Percentiles rank a stretch among this genome's conserved stretches.
These are phyloP conservation scores for Galerucella calmariensis DNA, from an alignment of 2,888 invertebrate species.

Conservation along the genomic window DNA sequence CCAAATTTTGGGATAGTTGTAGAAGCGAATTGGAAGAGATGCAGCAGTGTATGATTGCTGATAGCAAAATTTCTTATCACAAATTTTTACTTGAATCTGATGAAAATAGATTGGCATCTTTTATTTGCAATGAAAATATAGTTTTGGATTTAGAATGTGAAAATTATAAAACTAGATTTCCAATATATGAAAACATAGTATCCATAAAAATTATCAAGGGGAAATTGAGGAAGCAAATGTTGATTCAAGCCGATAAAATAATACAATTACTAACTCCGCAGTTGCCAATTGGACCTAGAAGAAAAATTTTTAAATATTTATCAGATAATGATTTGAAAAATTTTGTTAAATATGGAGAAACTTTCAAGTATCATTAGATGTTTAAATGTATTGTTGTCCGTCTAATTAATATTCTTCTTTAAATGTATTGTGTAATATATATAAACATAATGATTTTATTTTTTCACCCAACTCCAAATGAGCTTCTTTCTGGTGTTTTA, in stretches of 20 bases:
- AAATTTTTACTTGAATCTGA: conserved; percentile 7
- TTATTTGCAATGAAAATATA: not conserved
- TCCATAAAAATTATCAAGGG: not conserved
- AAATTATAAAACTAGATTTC: not conserved
- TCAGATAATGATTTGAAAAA: conserved; percentile 12
- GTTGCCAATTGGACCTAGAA: not conserved
- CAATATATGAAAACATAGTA: not conserved
- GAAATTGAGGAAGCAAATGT: not conserved
- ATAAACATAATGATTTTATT: no score
- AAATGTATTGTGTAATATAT: no score
- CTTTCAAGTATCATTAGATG: not conserved
- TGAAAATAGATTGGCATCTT: not conserved
- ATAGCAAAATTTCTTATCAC: conserved; percentile 10
- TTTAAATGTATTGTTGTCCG: not conserved
- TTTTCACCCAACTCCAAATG: no score
- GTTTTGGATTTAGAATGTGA: not conserved
- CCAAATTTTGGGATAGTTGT: conserved; percentile 8
- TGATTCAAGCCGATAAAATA: conserved; percentile 2
- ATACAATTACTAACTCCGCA: not conserved
- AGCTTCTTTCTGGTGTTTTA: no score
- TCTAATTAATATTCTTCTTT: no score
- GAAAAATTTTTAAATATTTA: conserved; percentile 7
- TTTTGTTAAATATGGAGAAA: not conserved
- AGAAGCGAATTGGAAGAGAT: conserved; percentile 7
- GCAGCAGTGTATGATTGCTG: not conserved